Percentiles rank a stretch among this genome's conserved stretches.
These are phyloP conservation scores for Coleophora deauratella DNA, from an alignment of 2,888 invertebrate genomes.

Conservation along the genomic window DNA sequence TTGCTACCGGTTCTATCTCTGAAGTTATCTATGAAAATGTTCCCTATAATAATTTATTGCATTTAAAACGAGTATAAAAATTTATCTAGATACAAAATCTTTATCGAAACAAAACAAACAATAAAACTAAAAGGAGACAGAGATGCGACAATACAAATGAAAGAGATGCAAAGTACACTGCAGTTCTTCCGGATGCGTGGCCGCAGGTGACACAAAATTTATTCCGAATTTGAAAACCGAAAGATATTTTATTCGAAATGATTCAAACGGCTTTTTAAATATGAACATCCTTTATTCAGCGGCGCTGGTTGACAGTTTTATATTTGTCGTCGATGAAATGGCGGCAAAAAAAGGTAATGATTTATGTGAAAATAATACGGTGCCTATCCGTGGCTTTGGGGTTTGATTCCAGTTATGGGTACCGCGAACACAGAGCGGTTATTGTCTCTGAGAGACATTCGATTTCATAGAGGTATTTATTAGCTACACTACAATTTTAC, in stretches of 20 bases:
- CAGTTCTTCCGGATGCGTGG: slow-evolving; percentile 65
- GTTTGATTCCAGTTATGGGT: slow-evolving; percentile 30
- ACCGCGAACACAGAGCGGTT: too few species aligned
- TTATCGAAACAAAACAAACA: slow-evolving; percentile 53
- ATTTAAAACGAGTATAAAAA: slow-evolving; percentile 63
- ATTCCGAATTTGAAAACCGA: slow-evolving; percentile 73
- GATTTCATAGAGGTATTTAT: too few species aligned
- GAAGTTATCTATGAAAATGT: slow-evolving; percentile 47
- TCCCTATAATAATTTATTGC: slow-evolving; percentile 59
- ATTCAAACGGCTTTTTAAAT: slow-evolving; percentile 72
- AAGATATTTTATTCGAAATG: slow-evolving; percentile 67
- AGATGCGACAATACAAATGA: slow-evolving; percentile 32
- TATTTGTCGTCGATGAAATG: slow-evolving; percentile 63
- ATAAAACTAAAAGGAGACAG: slow-evolving; percentile 41
- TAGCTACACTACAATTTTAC: too few species aligned
- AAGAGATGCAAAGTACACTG: slow-evolving; percentile 23
- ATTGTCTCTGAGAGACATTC: too few species aligned
- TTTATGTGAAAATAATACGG: slow-evolving; percentile 65
- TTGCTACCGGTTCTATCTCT: slow-evolving; percentile 49
- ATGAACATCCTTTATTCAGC: slow-evolving; percentile 66
- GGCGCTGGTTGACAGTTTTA: slow-evolving; percentile 67
- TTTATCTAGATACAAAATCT: slow-evolving; percentile 64
- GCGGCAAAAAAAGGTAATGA: slow-evolving; percentile 53
- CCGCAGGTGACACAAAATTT: slow-evolving; percentile 73
- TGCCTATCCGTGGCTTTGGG: slow-evolving; percentile 29